These are phyloP conservation scores for Hycleus cichorii DNA, from an alignment of 1,140 invertebrate genomes.

Conservation along the genomic window DNA sequence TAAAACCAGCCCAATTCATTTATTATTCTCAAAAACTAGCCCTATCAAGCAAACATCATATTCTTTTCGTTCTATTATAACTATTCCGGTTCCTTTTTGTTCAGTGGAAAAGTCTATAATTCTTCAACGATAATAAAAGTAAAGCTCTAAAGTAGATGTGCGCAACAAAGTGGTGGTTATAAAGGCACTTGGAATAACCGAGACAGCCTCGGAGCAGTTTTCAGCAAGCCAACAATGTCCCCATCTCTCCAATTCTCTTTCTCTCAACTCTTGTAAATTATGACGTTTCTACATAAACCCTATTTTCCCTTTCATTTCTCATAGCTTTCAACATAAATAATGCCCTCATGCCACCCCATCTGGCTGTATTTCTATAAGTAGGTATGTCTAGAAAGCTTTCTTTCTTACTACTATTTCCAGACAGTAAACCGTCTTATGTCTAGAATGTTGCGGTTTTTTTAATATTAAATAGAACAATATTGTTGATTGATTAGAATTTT, in stretches of 20 bases:
- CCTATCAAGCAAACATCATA: slow-evolving; percentile 2
- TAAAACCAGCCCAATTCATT: neutral
- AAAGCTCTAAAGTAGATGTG: slow-evolving; percentile 10
- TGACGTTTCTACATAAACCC: slow-evolving; percentile 27
- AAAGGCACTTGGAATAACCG: slow-evolving; percentile 15
- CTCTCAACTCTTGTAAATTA: slow-evolving; percentile 25
- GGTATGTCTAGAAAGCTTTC: neutral
- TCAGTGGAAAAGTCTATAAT: slow-evolving; percentile 4
- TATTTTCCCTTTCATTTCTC: slow-evolving; percentile 34
- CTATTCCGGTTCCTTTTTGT: neutral
- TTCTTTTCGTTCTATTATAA: slow-evolving; percentile 8
- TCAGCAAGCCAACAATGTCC: slow-evolving; percentile 12
- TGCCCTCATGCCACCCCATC: slow-evolving; percentile 4
- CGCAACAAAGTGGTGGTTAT: slow-evolving; percentile 8
- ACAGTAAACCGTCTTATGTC: too few species aligned
- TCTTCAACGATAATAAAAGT: slow-evolving; percentile 15
- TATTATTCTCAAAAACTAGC: neutral
- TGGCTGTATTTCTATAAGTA: neutral
- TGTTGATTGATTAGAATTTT: neutral
- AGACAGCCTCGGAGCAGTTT: slow-evolving; percentile 10
- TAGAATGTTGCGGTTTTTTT: too few species aligned
- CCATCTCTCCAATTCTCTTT: neutral
- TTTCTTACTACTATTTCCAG: neutral
- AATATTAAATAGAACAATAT: too few species aligned
- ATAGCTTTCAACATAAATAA: slow-evolving; percentile 22